These are phyloP conservation scores for Cheumatopsyche charites DNA, from an alignment of 1,140 invertebrate genomes.

Conservation along the genomic window DNA sequence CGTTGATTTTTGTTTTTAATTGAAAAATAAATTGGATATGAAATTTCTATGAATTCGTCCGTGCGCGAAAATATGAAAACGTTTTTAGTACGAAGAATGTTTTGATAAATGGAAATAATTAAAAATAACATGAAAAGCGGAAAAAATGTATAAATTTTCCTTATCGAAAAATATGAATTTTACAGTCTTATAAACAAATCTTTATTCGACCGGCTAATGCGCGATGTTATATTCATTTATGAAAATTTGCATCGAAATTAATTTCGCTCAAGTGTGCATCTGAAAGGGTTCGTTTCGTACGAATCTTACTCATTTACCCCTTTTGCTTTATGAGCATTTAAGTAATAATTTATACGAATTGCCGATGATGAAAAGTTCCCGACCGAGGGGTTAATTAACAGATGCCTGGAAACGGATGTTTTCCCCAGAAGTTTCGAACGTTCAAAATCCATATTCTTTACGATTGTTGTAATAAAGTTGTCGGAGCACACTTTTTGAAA, in stretches of 20 bases:
- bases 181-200: no score
- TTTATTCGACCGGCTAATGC: slow-evolving; percentile 14
- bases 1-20: no score
- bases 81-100: no score
- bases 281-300: background rate
- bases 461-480: background rate
- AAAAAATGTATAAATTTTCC: no score
- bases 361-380: slow-evolving; percentile 44
- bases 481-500: background rate
- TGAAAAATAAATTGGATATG: no score
- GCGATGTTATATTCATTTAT: slow-evolving; percentile 24
- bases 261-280: no score
- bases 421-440: background rate
- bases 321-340: slow-evolving; percentile 40
- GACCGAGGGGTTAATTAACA: slow-evolving; percentile 43
- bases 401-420: slow-evolving; percentile 40
- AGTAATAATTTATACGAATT: slow-evolving; percentile 42
- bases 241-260: slow-evolving; percentile 27
- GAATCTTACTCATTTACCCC: slow-evolving; percentile 28
- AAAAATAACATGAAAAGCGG: no score
- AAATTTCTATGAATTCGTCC: no score
- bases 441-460: background rate
- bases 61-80: no score
- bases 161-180: slow-evolving; percentile 4
- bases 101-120: no score